Percentiles rank a stretch among this genome's conserved stretches.
Conservation (phyloP, 2,113 vertebrate genomes). For the Marmota monax region DNA sequence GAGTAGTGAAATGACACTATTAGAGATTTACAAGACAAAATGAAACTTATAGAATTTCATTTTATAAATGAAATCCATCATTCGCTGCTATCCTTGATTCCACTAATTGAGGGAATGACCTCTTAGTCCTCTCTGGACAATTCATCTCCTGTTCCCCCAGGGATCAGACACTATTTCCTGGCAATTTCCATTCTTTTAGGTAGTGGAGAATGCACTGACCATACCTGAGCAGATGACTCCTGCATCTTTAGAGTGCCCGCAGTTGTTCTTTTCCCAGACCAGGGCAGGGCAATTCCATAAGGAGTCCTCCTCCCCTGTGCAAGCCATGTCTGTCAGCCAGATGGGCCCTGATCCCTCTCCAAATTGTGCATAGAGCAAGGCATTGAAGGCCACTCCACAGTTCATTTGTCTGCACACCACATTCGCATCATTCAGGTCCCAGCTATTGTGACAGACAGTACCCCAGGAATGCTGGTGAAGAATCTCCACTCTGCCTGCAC, state of each 20-base stretch:
- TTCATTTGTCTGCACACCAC: slow-evolving; percentile 67
- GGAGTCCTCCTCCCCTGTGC: slow-evolving; percentile 33
- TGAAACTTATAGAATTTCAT: too few relatives aligned
- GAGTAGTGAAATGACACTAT: neutral
- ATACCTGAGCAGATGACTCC: slow-evolving; percentile 17
- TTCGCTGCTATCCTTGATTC: neutral
- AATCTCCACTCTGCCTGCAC: slow-evolving; percentile 85
- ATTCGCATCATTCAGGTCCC: neutral
- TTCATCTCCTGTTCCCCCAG: neutral
- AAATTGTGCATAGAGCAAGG: fast-evolving
- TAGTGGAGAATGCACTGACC: neutral
- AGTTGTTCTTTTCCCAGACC: neutral
- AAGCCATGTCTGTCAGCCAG: neutral
- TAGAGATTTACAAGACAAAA: too few relatives aligned
- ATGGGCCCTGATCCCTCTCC: neutral
- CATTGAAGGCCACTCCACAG: slow-evolving; percentile 18
- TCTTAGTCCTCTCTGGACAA: neutral
- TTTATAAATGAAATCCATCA: too few relatives aligned
- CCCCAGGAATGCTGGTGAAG: slow-evolving; percentile 62
- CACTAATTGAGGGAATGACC: neutral
- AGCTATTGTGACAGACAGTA: slow-evolving; percentile 47
- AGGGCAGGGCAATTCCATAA: neutral
- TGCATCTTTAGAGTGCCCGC: neutral
- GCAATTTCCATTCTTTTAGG: neutral
- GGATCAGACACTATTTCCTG: neutral